Evolutionary conservation across 2,888 invertebrate species (phyloP), one percentile per base, ranked within the genome.

Genomic region (Aethes cnicana): DNA sequence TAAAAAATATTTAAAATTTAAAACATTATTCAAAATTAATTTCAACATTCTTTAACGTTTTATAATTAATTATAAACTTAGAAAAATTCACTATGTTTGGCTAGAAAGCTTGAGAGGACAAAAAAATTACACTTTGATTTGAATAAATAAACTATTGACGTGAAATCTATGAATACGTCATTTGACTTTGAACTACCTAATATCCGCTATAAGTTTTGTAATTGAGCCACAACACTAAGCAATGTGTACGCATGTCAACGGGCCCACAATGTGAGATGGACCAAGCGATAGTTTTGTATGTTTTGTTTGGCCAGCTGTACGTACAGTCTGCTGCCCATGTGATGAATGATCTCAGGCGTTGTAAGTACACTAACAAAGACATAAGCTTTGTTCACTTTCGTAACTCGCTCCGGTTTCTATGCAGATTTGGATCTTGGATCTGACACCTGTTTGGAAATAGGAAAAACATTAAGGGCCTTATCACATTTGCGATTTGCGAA

Each of bases 201-300:
- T 4, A 7, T 0, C 12, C 50, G 30, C 43, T 35, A 4, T 5
- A 6, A 32, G 36, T 47, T 36, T n/a, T 20, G 14, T 53, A 20
- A 4, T 8, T 16, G 26, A 23, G 5, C 32, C 47, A 9, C 26
- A 4, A 16, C 20, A 12, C 43, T 43, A 47, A 21, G 47, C 47
- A 54, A 62, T 54, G 46, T 52, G 59, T 53, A 62, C 36, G 48
- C 53, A 33, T 52, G 56, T 58, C 56, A 56, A 54, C 61, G 54
- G 59, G 61, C 54, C 57, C 47, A 65, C 63, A 62, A 59, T 61
- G 54, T 49, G 28, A 75, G 72, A 76, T 76, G 67, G 54, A 55
- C 54, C 49, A 53, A 43, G 66, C 54, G 76, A 77, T 77, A 76
- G 68, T 66, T 72, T 73, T 73, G 74, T 72, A 58, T 62, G 62